Percentiles rank a stretch among this genome's conserved stretches.
Conservation (phyloP, 2,113 vertebrate species). For the Gavia stellata region DNA sequence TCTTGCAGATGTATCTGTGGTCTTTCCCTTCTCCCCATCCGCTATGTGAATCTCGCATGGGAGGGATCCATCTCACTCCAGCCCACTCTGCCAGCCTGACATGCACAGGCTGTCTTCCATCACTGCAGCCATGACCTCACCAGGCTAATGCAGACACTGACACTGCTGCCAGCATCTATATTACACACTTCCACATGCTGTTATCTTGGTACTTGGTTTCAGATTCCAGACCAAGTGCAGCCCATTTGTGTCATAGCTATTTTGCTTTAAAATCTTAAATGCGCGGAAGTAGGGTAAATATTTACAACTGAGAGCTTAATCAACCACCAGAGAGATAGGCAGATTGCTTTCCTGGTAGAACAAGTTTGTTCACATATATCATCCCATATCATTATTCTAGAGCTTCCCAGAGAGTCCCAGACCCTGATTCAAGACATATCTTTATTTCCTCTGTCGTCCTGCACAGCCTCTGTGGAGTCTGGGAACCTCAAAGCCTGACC, state of each 20-base stretch:
- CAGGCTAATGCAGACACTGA: accelerated
- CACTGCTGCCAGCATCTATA: neutral
- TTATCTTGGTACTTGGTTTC: neutral
- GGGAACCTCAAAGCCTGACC: neutral
- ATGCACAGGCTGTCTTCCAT: neutral
- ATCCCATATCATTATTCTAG: neutral
- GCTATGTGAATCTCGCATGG: neutral
- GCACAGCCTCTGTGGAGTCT: neutral
- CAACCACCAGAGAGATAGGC: neutral
- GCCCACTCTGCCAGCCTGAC: neutral
- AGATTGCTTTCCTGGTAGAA: neutral
- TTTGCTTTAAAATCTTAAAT: neutral
- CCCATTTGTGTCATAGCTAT: neutral
- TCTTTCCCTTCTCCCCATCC: neutral
- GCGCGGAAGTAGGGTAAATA: neutral
- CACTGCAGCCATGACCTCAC: neutral
- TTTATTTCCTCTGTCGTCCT: neutral
- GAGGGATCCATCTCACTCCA: neutral
- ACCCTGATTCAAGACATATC: neutral
- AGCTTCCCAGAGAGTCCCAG: neutral
- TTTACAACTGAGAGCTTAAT: neutral
- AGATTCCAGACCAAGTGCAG: neutral
- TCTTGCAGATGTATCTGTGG: neutral
- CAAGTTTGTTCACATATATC: neutral
- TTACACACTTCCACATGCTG: neutral